A percentile compares a stretch with the other conserved stretches of the same genome.
These are phyloP conservation scores for Phallusia fumigata DNA, from an alignment of 23 tunicate species.

Conservation along the genomic window DNA sequence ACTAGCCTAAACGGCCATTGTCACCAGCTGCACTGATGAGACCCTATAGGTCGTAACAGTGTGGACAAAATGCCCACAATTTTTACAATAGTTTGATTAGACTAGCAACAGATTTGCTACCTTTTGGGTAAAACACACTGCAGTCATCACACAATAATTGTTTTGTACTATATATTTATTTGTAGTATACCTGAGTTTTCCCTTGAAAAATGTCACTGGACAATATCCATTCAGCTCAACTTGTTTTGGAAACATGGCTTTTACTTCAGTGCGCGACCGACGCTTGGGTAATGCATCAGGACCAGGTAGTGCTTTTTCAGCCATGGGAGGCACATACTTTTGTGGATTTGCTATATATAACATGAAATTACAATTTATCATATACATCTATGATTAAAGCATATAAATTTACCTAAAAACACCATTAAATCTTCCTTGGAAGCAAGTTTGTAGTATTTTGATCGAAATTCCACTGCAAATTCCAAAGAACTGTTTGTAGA, in stretches of 20 bases:
- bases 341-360: constrained; percentile 61
- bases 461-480: constrained; percentile 76
- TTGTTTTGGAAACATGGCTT: constrained; percentile 72
- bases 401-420: constrained; percentile 64
- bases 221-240: constrained; percentile 81
- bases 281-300: constrained; percentile 53
- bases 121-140: neutral
- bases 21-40: too few species aligned
- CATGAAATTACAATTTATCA: neutral
- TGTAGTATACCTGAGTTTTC: constrained; percentile 46
- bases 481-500: constrained; percentile 32
- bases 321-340: constrained; percentile 74
- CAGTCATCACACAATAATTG: too few species aligned
- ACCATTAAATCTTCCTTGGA: constrained; percentile 46
- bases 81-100: too few species aligned
- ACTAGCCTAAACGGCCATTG: too few species aligned
- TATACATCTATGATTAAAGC: neutral
- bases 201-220: constrained; percentile 72
- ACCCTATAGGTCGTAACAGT: too few species aligned
- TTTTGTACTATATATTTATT: too few species aligned
- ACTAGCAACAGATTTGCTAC: too few species aligned
- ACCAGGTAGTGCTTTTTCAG: constrained; percentile 39
- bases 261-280: constrained; percentile 52
- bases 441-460: constrained; percentile 73
- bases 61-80: too few species aligned